Evolutionary conservation across 2,113 vertebrate genomes (phyloP).

Genomic region (Pseudopipra pipra): DNA sequence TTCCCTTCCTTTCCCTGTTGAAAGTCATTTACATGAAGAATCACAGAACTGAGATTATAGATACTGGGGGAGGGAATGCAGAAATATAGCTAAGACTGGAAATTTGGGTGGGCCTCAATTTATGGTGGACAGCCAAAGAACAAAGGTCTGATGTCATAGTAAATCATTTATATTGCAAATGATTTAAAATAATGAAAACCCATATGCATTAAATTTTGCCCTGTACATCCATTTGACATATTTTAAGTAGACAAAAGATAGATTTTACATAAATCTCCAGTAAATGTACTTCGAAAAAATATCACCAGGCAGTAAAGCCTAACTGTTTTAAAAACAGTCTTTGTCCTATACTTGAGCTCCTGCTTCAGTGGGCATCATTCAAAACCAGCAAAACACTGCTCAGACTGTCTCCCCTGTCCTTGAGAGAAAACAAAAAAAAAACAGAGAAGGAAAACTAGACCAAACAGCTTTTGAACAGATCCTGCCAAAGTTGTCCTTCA

Average conservation of each 20-base stretch:
- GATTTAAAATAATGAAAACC: slow-evolving; percentile 66
- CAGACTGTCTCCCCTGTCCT: neutral
- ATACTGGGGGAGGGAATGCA: slow-evolving; percentile 5
- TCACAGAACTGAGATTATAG: neutral
- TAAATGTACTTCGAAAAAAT: slow-evolving; percentile 45
- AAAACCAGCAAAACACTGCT: neutral
- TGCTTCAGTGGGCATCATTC: neutral
- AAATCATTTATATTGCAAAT: slow-evolving; percentile 63
- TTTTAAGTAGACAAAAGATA: slow-evolving; percentile 63
- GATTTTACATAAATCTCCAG: slow-evolving; percentile 67
- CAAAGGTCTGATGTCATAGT: slow-evolving; percentile 39
- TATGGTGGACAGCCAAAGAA: slow-evolving; percentile 55
- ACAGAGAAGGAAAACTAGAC: neutral
- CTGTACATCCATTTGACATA: slow-evolving; percentile 53
- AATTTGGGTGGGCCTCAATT: slow-evolving; percentile 55
- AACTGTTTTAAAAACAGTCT: slow-evolving; percentile 25
- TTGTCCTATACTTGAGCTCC: slow-evolving; percentile 9
- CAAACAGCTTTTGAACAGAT: neutral
- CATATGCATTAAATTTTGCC: slow-evolving; percentile 63
- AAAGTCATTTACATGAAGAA: slow-evolving; percentile 56
- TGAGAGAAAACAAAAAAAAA: neutral
- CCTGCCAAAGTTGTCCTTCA: neutral
- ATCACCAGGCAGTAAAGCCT: slow-evolving; percentile 23
- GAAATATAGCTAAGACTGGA: neutral
- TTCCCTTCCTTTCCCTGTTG: slow-evolving; percentile 16